These are phyloP conservation scores for Dastarcus helophoroides DNA, from an alignment of 2,888 invertebrate species.

Conservation along the genomic window DNA sequence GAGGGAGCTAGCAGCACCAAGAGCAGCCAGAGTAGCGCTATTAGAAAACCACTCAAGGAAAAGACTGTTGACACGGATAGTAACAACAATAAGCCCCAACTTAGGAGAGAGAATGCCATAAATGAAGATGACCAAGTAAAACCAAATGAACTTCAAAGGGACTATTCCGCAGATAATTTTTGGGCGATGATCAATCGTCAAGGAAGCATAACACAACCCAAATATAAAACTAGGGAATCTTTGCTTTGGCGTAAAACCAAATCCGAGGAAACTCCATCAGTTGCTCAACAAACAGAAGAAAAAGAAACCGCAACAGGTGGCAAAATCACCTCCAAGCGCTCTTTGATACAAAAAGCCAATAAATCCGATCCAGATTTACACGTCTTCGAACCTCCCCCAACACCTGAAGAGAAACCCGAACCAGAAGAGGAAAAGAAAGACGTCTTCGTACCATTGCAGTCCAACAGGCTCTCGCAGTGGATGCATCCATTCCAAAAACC, in stretches of 20 bases:
- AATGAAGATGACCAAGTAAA: slow-evolving; percentile 3
- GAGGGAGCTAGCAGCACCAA: background rate
- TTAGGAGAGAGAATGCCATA: slow-evolving; percentile 1
- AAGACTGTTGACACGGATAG: background rate
- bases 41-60: slow-evolving; percentile 1
- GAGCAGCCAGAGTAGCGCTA: slow-evolving; percentile 3
- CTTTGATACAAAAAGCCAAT: slow-evolving; percentile 30
- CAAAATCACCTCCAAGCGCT: slow-evolving; percentile 31
- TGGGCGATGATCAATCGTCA: slow-evolving; percentile 1
- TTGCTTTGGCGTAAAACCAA: no score
- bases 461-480: slow-evolving; percentile 32
- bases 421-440: slow-evolving; percentile 34
- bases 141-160: no score
- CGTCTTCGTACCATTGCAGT: slow-evolving; percentile 33
- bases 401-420: slow-evolving; percentile 31
- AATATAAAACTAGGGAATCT: no score
- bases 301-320: slow-evolving; percentile 3
- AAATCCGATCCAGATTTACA: slow-evolving; percentile 32
- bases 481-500: slow-evolving; percentile 36
- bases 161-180: no score
- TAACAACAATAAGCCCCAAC: background rate
- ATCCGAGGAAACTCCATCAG: no score
- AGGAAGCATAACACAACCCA: slow-evolving; percentile 8
- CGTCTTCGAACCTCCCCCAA: slow-evolving; percentile 29
- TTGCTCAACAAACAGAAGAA: no score